These are phyloP conservation scores for Diarsia brunnea DNA, from an alignment of 2,888 invertebrate species.

Conservation along the genomic window DNA sequence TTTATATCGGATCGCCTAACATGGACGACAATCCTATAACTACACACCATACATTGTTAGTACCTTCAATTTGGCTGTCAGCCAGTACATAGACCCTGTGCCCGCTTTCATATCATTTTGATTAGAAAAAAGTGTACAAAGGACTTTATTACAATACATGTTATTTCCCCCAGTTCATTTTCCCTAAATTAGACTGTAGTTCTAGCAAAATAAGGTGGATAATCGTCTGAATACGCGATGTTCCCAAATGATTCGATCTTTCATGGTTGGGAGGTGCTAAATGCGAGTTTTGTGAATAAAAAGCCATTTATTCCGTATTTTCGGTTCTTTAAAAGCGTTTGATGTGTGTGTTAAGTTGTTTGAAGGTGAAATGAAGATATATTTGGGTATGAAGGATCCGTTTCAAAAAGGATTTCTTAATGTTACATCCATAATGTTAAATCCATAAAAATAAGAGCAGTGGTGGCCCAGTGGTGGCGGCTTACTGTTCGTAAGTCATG, in stretches of 20 bases:
- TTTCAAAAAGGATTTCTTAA: conserved; percentile 13
- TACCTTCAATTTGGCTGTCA: conserved; percentile 74
- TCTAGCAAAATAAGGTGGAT: conserved; percentile 13
- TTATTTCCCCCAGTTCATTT: conserved; percentile 18
- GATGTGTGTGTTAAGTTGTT: conserved; percentile 33
- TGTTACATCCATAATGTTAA: not conserved
- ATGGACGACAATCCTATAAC: conserved; percentile 23
- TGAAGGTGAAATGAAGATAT: conserved; percentile 17
- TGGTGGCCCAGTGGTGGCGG: too few species aligned
- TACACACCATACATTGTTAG: conserved; percentile 54
- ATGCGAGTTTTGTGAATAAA: conserved; percentile 57
- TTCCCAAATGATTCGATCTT: conserved; percentile 52
- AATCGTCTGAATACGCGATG: conserved; percentile 31
- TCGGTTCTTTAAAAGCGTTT: conserved; percentile 49
- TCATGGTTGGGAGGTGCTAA: conserved; percentile 59
- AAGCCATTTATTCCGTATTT: conserved; percentile 56
- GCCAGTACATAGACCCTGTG: conserved; percentile 72
- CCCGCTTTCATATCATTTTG: conserved; percentile 71
- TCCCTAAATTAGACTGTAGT: conserved; percentile 34
- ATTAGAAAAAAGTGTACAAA: conserved; percentile 71
- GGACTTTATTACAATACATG: conserved; percentile 50
- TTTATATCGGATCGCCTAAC: conserved; percentile 13
- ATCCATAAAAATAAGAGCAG: too few species aligned
- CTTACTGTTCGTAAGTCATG: too few species aligned
- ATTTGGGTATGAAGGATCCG: conserved; percentile 12